Percentiles rank a stretch among this genome's conserved stretches.
Conservation (phyloP, 2,797 vertebrate genomes). For the Centropyge bicolor region DNA sequence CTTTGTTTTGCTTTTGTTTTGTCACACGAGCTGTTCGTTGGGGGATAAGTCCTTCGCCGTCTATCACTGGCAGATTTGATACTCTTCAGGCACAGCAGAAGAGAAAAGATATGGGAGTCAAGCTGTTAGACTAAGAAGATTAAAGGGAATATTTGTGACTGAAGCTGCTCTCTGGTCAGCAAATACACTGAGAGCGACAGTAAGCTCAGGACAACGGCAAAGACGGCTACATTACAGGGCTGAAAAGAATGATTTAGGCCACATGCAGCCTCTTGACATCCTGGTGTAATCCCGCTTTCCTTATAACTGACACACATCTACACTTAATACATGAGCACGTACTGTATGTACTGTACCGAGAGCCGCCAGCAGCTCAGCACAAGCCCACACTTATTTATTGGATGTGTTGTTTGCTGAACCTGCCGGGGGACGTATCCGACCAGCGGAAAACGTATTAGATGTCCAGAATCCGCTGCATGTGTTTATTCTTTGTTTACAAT, state of each 20-base stretch:
- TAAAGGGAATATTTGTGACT: conserved; percentile 79
- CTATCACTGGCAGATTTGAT: conserved; percentile 66
- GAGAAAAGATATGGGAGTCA: conserved; percentile 71
- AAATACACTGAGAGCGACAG: conserved; percentile 66
- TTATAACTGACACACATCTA: conserved; percentile 43
- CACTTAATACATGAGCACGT: conserved; percentile 28
- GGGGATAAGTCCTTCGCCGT: conserved; percentile 66
- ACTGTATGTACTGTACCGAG: conserved; percentile 16
- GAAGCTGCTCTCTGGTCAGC: conserved; percentile 74
- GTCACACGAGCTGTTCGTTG: conserved; percentile 54
- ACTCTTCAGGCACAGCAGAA: conserved; percentile 67
- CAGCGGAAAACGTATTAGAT: neutral
- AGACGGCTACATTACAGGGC: conserved; percentile 47
- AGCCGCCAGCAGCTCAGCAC: conserved; percentile 15
- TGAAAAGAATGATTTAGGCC: conserved; percentile 57
- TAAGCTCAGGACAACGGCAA: conserved; percentile 63
- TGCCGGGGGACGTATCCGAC: conserved; percentile 34
- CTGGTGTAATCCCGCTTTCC: conserved; percentile 59
- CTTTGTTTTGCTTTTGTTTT: conserved; percentile 53
- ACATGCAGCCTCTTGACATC: conserved; percentile 40
- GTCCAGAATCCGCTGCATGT: conserved; percentile 15
- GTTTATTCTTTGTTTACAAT: conserved; percentile 58
- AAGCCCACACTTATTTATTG: conserved; percentile 29
- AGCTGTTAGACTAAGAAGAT: conserved; percentile 80
- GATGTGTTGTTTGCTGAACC: conserved; percentile 38